Base-by-base conservation (phyloP, 2,113 vertebrate species). In the Odocoileus hemionus region DNA sequence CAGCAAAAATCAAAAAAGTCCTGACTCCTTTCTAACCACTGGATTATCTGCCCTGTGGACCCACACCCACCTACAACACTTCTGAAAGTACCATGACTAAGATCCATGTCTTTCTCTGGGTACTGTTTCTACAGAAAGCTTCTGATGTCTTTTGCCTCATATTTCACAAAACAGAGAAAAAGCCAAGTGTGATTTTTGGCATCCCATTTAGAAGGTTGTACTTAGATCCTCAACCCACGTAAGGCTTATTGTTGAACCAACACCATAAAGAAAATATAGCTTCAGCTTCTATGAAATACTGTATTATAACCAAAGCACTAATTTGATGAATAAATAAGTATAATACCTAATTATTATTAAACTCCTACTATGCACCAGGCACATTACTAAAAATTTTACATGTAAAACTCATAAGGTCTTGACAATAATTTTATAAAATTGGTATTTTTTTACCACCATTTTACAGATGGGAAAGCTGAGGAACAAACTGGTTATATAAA, bases 81-180 rank as follows among this genome's bases (percentile, higher is more conserved):
- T 83, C 83, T 82, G 79, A 85, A 95, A 96, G 61, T 30, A 45
- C 70, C n/a, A 28, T 95, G 96, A 96, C 87, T 94, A 87, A 96
- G 61, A 61, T 14, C 61, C 23, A 0, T 79, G 78, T 91, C 95
- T 92, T 89, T 89, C 54, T 60, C 79, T 83, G 83, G 25, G 86
- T 61, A 64, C 70, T 80, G 1, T 86, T 97, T 97, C 94, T 87
- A 89, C 54, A 78, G 91, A 86, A 91, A 95, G 58, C 30, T 74
- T 93, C 94, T 89, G 57, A 95, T 36, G 23, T 84, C 92, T 98
- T 84, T 94, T 89, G 70, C 47, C 30, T 96, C 86, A 93, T 30
- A 94, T 97, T 96, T 92, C 50, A 94, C 70, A 92, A 92, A 93
- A 78, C 7, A 94, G 26, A 93, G 83, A 45, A 91, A 87, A 94